phyloP scores from a whole-genome alignment of 1,140 invertebrate species.

The Platorchestia sp. region DNA sequence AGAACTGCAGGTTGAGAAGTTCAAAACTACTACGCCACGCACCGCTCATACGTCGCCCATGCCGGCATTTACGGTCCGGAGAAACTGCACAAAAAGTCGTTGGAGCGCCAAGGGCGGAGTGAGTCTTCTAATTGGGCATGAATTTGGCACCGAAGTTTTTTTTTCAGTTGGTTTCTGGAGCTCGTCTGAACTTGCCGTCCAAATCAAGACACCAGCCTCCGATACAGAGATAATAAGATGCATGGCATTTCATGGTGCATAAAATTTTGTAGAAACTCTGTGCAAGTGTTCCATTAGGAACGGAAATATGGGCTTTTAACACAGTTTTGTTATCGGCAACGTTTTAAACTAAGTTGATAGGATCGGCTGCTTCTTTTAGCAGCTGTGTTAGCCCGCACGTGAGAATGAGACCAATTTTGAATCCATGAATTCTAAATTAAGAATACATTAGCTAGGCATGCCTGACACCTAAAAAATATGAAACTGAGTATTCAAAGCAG shows the following conservation, averaged over 20 bases:
- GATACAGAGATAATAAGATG: background rate
- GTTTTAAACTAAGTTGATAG: background rate
- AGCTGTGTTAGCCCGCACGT: too few species aligned
- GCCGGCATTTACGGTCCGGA: background rate
- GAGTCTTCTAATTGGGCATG: background rate
- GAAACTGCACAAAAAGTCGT: background rate
- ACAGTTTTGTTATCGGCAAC: background rate
- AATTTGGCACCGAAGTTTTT: background rate
- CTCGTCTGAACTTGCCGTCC: background rate
- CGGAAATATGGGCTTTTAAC: background rate
- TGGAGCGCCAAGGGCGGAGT: background rate
- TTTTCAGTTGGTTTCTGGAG: background rate
- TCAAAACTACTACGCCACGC: background rate
- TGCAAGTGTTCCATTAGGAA: background rate
- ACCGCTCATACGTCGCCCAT: background rate
- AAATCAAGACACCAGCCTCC: background rate
- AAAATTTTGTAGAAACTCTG: background rate
- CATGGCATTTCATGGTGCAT: background rate
- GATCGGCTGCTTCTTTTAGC: too few species aligned
- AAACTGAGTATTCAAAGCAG: background rate
- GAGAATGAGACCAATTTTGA: background rate
- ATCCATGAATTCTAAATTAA: background rate
- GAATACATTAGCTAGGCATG: background rate
- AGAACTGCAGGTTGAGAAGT: background rate
- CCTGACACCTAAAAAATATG: background rate